Evolutionary conservation across 1,140 invertebrate species (phyloP).

Genomic region (Brachystomella parvula): DNA sequence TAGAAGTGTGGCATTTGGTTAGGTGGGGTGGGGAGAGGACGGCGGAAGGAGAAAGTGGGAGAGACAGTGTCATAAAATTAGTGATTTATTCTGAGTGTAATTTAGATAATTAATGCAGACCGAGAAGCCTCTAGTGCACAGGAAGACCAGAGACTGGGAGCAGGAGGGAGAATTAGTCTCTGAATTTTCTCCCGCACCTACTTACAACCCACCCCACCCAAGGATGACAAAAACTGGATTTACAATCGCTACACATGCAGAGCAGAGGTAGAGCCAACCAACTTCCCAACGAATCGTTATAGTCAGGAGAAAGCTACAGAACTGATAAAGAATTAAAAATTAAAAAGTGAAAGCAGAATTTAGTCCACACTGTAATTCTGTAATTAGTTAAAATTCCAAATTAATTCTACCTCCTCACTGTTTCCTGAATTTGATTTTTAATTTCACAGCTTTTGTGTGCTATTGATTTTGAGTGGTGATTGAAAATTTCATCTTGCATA

Average conservation of each 20-base stretch:
- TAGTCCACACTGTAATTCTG: background rate
- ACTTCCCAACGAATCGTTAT: no score
- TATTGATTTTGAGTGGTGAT: no score
- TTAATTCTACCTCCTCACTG: background rate
- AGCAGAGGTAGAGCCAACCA: no score
- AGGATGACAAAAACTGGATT: slow-evolving; percentile 30
- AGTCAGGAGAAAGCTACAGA: no score
- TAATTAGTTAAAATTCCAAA: background rate
- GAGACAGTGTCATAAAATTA: slow-evolving; percentile 35
- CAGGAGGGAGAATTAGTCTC: slow-evolving; percentile 1
- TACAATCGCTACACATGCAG: slow-evolving; percentile 26
- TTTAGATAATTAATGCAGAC: slow-evolving; percentile 38
- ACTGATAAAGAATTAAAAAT: no score
- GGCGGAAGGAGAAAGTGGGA: background rate
- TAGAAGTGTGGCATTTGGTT: background rate
- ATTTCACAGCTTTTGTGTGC: background rate
- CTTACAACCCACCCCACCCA: no score
- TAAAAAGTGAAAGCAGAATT: background rate
- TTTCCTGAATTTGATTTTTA: background rate
- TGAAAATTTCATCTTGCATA: no score
- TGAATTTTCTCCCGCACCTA: no score
- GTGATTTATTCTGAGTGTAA: slow-evolving; percentile 36
- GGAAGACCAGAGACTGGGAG: background rate
- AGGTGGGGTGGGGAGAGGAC: background rate
- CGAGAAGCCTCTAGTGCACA: background rate